These are phyloP conservation scores for Scaptodrosophila latifasciaeformis DNA, from an alignment of 2,888 invertebrate species.

Conservation along the genomic window DNA sequence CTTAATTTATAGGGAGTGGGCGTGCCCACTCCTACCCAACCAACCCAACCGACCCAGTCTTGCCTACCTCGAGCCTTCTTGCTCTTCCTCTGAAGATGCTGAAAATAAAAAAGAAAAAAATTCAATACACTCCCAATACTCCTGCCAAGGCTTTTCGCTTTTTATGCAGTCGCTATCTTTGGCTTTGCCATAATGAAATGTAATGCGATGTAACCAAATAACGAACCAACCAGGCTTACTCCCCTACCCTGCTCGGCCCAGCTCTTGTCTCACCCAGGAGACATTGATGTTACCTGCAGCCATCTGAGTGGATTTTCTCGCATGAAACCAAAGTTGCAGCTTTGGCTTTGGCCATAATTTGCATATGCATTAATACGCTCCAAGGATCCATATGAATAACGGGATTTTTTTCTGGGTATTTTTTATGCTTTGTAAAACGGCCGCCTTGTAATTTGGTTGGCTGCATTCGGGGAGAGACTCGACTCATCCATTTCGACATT, in stretches of 20 bases:
- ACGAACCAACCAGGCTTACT: conserved; percentile 65
- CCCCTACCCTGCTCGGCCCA: conserved; percentile 10
- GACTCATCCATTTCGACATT: too few relatives aligned
- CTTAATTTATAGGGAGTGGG: conserved; percentile 62
- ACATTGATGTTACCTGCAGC: conserved; percentile 16
- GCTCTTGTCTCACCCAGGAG: background rate
- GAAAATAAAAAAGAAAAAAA: conserved; percentile 62
- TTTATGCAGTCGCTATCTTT: background rate
- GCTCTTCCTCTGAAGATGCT: conserved; percentile 63
- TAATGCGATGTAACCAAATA: conserved; percentile 60
- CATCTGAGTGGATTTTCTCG: conserved; percentile 21
- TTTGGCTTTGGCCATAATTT: conserved; percentile 42
- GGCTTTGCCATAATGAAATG: conserved; percentile 52
- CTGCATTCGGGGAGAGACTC: too few relatives aligned
- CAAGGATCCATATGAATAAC: conserved; percentile 38
- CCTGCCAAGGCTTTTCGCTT: background rate
- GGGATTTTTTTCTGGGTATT: conserved; percentile 4
- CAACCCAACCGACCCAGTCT: background rate
- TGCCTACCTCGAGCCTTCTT: conserved; percentile 11
- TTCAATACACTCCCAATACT: conserved; percentile 37
- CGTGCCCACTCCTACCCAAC: background rate
- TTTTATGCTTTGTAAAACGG: background rate
- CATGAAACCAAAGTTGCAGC: background rate
- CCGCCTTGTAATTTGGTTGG: background rate
- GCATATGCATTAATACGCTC: conserved; percentile 60